phyloP scores from a whole-genome alignment of 2,888 invertebrate species.

The Leptinotarsa tumamoca region DNA sequence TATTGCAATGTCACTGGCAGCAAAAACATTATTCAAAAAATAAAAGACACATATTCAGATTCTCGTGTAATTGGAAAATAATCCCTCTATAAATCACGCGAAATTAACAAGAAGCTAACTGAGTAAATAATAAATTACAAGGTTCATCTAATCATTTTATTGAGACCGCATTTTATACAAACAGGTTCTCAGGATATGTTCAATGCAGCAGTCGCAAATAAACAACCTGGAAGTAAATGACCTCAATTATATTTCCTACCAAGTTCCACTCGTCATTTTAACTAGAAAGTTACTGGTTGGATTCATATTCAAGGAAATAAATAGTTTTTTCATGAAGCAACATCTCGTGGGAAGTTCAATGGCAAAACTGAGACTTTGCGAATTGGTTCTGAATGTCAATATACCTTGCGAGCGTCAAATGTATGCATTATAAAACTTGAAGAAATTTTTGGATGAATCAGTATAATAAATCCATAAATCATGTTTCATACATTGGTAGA shows the following conservation, averaged over 20 bases:
- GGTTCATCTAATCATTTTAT: slow-evolving; percentile 35
- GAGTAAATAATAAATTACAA: slow-evolving; percentile 33
- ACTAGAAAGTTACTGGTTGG: neutral
- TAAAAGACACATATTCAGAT: slow-evolving; percentile 5
- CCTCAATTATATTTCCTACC: slow-evolving; percentile 9
- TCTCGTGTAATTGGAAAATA: slow-evolving; percentile 24
- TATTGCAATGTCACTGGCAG: neutral
- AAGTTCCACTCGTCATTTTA: neutral
- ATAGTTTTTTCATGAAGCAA: neutral
- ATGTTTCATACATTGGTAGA: too few species aligned
- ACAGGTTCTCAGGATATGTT: slow-evolving; percentile 23
- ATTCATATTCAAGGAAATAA: neutral
- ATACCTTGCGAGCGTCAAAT: too few species aligned
- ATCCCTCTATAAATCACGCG: slow-evolving; percentile 31
- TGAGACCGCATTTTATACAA: slow-evolving; percentile 29
- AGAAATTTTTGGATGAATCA: too few species aligned
- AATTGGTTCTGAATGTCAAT: too few species aligned
- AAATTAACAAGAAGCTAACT: slow-evolving; percentile 27
- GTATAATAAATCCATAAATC: too few species aligned
- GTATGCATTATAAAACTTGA: too few species aligned
- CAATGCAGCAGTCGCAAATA: slow-evolving; percentile 6
- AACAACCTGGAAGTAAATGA: slow-evolving; percentile 4
- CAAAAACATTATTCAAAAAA: too few species aligned
- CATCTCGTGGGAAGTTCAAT: neutral
- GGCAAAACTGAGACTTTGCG: neutral